phyloP scores from a whole-genome alignment of 1,140 invertebrate species.

The Camponotus pennsylvanicus region DNA sequence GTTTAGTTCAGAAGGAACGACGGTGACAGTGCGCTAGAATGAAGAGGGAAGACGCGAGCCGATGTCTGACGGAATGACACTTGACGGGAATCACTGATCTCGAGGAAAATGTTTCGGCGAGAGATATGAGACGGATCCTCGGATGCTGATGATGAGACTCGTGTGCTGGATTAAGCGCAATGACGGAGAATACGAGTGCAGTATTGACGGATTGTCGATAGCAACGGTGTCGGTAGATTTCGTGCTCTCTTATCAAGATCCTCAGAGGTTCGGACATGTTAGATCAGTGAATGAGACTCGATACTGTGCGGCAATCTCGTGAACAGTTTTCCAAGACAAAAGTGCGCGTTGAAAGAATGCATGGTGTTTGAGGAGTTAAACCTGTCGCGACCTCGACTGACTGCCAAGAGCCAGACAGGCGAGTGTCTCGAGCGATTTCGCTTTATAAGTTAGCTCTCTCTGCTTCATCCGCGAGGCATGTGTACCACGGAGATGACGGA shows the following conservation, averaged over 20 bases:
- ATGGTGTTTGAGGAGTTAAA: constrained; percentile 5
- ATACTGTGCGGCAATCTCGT: neutral
- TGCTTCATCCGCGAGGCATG: constrained; percentile 74
- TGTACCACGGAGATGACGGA: constrained; percentile 86
- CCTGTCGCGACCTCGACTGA: constrained; percentile 35
- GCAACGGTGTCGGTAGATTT: constrained; percentile 30
- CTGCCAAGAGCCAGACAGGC: neutral
- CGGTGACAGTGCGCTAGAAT: neutral
- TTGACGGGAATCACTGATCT: neutral
- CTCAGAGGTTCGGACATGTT: constrained; percentile 20
- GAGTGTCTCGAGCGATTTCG: neutral
- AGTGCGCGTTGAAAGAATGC: constrained; percentile 16
- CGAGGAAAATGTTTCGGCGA: constrained; percentile 35
- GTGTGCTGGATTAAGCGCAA: constrained; percentile 3
- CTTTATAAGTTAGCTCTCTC: constrained; percentile 1
- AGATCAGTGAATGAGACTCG: constrained; percentile 15
- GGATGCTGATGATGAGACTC: constrained; percentile 13
- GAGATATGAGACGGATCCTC: neutral
- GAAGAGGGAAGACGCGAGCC: neutral
- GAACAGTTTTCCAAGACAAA: constrained; percentile 4
- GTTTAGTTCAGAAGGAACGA: neutral
- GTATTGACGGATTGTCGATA: constrained; percentile 35
- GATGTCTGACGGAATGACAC: neutral
- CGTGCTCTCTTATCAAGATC: neutral
- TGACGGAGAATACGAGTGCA: constrained; percentile 36